Base-by-base conservation (phyloP, 2,888 invertebrate genomes). In the Morpho helenor region DNA sequence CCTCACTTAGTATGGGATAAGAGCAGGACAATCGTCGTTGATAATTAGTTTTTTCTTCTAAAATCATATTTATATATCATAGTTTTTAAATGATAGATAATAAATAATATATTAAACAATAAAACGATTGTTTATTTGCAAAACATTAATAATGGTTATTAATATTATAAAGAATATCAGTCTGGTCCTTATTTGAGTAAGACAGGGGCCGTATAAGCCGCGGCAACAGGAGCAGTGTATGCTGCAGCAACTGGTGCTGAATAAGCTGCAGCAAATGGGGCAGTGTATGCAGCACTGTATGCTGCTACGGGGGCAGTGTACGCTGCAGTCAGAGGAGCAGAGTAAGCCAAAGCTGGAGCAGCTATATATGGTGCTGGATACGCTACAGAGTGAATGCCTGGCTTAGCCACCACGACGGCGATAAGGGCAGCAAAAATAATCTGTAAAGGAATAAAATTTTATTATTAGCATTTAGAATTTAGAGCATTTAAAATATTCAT, bases 381-480 rank as follows among this genome's bases (percentile, higher is more conserved):
- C 3, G 79, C 79, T 44, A 78, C 74, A 7, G 85, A 76, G 62
- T 84, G 78, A 59, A 83, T 82, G 56, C 86, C 87, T 31, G 91
- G 90, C 65, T 90, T 89, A 54, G 89, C 91, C 16, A 80, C 77
- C 53, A 75, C 86, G 10, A 85, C 66, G 60, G 83, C 82, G 68
- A 89, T 59, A 47, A 90, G 71, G 60, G 83, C 75, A 67, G 77
- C 74, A 72, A 91, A 75, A 61, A 85, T 70, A 41, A 87, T 69
- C 91, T 91, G 75, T 56, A 55, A 55, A n/a, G 0, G 46, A 46
- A 10, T 31, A 31, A 31, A 31, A 31, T 31, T 31, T 0, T 16
- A 16, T 16, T n/a, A n/a, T n/a, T n/a, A n/a, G n/a, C n/a, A n/a
- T n/a, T n/a, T n/a, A n/a, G n/a, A n/a, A n/a, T 31, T 31, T 1